These are phyloP conservation scores for Orycteropus afer DNA, from an alignment of 2,113 vertebrate genomes.

Conservation along the genomic window DNA sequence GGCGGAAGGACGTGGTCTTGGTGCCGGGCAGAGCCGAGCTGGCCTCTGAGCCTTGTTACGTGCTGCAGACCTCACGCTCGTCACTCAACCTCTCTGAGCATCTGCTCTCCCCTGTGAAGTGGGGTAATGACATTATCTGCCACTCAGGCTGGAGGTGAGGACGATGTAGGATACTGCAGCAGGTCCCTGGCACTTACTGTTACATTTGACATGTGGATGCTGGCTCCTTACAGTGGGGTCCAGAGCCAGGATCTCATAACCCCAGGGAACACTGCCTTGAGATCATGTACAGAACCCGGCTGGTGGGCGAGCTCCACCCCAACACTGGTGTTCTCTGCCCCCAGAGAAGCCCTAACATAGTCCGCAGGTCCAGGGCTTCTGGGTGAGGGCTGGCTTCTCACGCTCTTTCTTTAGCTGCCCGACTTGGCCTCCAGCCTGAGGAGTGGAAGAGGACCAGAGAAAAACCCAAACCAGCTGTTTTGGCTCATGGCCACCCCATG, in stretches of 20 bases:
- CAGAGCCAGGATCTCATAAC: neutral
- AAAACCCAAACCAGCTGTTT: neutral
- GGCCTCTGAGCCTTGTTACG: neutral
- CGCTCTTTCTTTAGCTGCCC: neutral
- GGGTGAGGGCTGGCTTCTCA: neutral
- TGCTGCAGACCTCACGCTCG: neutral
- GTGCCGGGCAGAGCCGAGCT: neutral
- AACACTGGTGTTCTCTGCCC: neutral
- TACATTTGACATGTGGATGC: neutral
- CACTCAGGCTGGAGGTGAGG: neutral
- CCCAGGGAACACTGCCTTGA: neutral
- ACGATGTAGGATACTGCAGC: neutral
- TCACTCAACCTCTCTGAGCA: neutral
- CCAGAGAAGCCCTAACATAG: neutral
- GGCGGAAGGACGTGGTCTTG: neutral
- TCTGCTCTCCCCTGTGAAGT: neutral
- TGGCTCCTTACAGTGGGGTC: neutral
- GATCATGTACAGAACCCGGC: neutral
- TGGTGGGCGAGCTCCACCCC: neutral
- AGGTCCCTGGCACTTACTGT: neutral
- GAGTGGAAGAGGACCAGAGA: neutral
- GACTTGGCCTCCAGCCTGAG: neutral
- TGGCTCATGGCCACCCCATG: neutral
- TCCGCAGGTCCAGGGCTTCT: fast-evolving
- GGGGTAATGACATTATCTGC: neutral